phyloP scores from a whole-genome alignment of 2,797 vertebrate species.

The Coreius guichenoti region DNA sequence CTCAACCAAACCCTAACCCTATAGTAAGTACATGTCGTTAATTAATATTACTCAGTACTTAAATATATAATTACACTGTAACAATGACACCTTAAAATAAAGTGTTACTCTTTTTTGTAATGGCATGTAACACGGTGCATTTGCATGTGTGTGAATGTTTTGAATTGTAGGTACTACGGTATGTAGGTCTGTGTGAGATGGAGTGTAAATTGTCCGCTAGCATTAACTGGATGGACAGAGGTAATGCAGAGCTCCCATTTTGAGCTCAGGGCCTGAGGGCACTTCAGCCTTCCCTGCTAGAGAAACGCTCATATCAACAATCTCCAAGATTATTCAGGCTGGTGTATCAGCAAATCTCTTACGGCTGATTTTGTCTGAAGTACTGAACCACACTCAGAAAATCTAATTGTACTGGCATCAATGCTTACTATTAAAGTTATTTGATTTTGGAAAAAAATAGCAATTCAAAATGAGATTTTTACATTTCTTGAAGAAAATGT shows the following conservation, averaged over 20 bases:
- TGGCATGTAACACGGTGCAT: background rate
- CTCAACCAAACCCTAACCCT: too few species aligned
- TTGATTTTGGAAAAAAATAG: background rate
- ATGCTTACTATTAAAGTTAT: too few species aligned
- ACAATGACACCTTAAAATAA: too few species aligned
- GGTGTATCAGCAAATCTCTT: conserved; percentile 35
- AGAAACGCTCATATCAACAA: conserved; percentile 16
- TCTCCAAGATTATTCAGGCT: conserved; percentile 27
- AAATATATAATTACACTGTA: too few species aligned
- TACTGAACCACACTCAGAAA: conserved; percentile 11
- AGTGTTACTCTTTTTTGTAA: background rate
- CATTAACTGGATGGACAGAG: conserved; percentile 30
- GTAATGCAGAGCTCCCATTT: conserved; percentile 3
- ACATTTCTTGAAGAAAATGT: background rate
- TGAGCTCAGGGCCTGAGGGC: conserved; percentile 34
- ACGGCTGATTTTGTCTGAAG: conserved; percentile 20
- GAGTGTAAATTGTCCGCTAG: conserved; percentile 10
- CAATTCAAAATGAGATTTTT: background rate
- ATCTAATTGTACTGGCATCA: background rate
- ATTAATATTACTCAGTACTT: too few species aligned
- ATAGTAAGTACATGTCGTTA: too few species aligned
- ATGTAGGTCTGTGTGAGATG: conserved; percentile 19
- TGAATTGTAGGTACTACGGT: background rate
- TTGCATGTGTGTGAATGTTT: conserved; percentile 4
- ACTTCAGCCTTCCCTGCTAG: conserved; percentile 26